Base-by-base conservation (phyloP, 2,113 vertebrate species). In the Pluvialis apricaria region DNA sequence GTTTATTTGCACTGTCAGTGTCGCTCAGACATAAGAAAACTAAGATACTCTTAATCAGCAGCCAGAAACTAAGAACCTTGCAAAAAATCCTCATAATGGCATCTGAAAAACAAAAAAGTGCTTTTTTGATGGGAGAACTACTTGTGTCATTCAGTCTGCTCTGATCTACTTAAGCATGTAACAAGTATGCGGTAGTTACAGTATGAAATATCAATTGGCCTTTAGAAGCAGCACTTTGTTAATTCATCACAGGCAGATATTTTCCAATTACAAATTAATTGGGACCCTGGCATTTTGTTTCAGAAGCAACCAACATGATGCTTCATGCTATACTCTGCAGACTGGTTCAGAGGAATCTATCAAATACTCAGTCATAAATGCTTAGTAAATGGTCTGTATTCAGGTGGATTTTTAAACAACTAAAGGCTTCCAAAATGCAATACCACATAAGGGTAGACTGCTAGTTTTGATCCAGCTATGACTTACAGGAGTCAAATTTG, bases 191-290 rank as follows among this genome's bases (percentile, higher is more conserved):
- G 4, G 51, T 8, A 86, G 45, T 71, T 92, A 77, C 10, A 76
- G 79, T 73, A 80, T 70, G n/a, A 83, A 93, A 70, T 77, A 91
- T 51, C 82, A 80, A 26, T 2, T 77, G 76, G 88, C 71, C 79
- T 96, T 95, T 51, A 73, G 66, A 94, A 94, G 62, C 55, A 81
- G 68, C 64, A 71, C 57, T 71, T 77, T 36, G 54, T 85, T 77
- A 91, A 92, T 93, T 85, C 84, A 94, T 88, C 62, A 88, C n/a
- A 84, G 64, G 47, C 72, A 83, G 75, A 47, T 80, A 83, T 73
- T 81, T 96, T 93, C 92, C 58, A 88, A 88, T 92, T 93, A 76
- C 64, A 88, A 94, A 95, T 90, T 88, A 95, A 95, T 64, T 92
- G 76, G 13, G 54, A 95, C 4, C 10, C 22, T 94, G 79, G 71